phyloP scores from a whole-genome alignment of 2,113 vertebrate genomes.

The Aleadryas rufinucha region DNA sequence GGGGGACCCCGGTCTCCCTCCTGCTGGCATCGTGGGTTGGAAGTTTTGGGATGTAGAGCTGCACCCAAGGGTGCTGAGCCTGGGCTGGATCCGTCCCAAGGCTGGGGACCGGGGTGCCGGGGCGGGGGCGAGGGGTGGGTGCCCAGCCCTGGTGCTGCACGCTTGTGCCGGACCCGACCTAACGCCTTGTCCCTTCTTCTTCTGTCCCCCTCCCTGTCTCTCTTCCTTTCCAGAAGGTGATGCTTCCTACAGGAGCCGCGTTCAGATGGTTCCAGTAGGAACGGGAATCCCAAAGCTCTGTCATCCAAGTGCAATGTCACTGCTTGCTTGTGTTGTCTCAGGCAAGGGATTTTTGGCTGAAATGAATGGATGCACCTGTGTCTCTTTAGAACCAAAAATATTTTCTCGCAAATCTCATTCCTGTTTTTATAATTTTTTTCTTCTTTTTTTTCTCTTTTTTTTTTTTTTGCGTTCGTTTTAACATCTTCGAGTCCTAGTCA shows the following conservation, averaged over 20 bases:
- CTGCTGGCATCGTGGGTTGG: neutral
- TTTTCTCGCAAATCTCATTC: constrained; percentile 97
- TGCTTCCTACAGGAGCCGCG: constrained; percentile 97
- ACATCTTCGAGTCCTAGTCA: constrained; percentile 78
- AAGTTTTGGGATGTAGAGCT: neutral
- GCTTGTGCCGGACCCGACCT: neutral
- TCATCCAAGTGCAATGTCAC: constrained; percentile 98
- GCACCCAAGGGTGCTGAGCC: neutral
- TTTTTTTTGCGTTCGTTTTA: constrained; percentile 79
- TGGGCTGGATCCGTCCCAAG: fast-evolving
- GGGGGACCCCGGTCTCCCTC: neutral
- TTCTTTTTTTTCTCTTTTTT: constrained; percentile 79
- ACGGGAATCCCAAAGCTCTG: constrained; percentile 93
- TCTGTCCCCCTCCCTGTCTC: constrained; percentile 67
- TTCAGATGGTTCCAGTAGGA: constrained; percentile 99
- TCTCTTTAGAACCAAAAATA: constrained; percentile 99
- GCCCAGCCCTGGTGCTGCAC: neutral
- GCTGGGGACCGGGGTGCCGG: fast-evolving
- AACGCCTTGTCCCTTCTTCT: constrained; percentile 49
- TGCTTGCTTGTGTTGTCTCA: constrained; percentile 92
- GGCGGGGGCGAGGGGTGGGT: neutral
- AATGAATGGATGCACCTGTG: constrained; percentile 97
- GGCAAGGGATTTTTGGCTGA: constrained; percentile 94
- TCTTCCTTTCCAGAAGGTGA: constrained; percentile 94
- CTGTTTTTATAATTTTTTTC: constrained; percentile 93